Percentiles rank a stretch among this genome's conserved stretches.
These are phyloP conservation scores for Siniperca obscura DNA, from an alignment of 2,797 vertebrate species.

Conservation along the genomic window DNA sequence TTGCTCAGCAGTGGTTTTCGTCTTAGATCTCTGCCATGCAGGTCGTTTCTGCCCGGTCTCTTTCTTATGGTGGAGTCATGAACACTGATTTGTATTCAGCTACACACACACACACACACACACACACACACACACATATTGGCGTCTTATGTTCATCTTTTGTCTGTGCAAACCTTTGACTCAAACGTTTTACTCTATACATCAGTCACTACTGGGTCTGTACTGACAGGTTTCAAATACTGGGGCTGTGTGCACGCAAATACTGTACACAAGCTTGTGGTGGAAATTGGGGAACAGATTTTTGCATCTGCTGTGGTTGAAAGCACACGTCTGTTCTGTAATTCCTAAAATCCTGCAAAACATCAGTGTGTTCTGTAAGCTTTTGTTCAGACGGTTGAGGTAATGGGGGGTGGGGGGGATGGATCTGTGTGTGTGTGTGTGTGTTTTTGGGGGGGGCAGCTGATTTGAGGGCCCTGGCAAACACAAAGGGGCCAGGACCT, in stretches of 20 bases:
- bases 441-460: constrained; percentile 68
- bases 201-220: not conserved
- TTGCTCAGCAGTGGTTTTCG: too few relatives aligned
- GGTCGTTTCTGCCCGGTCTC: too few relatives aligned
- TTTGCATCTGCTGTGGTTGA: constrained; percentile 52
- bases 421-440: constrained; percentile 12
- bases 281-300: constrained; percentile 27
- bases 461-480: constrained; percentile 73
- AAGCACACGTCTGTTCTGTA: constrained; percentile 72
- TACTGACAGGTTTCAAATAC: not conserved
- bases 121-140: too few relatives aligned
- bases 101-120: too few relatives aligned
- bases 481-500: constrained; percentile 82
- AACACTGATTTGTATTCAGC: too few relatives aligned
- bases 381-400: constrained; percentile 67
- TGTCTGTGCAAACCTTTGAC: too few relatives aligned
- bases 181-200: not conserved
- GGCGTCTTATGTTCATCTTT: not conserved
- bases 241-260: not conserved
- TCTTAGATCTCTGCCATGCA: too few relatives aligned
- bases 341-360: constrained; percentile 67
- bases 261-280: not conserved
- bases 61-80: too few relatives aligned
- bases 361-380: constrained; percentile 69
- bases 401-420: constrained; percentile 60